Evolutionary conservation across 2,113 vertebrate species (phyloP), one percentile per base, ranked within the genome.

Genomic region (Ochotona curzoniae): DNA sequence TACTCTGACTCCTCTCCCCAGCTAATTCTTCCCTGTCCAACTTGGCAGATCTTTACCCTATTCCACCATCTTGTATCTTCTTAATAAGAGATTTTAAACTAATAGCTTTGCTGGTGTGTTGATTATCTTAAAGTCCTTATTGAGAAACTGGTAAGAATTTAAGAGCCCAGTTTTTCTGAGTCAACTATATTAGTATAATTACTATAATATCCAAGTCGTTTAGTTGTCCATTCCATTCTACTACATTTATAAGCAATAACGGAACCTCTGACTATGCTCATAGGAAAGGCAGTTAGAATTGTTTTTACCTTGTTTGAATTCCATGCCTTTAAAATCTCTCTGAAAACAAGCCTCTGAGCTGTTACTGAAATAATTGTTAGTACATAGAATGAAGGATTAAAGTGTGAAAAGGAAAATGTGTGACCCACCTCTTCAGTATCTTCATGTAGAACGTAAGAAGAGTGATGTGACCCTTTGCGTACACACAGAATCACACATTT

Each of bases 71-170:
- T 44, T 44, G 38, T 44, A 44, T 44, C 38, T 44, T 44, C 38
- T 32, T 70, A 94, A 28, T 94, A 70, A 94, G 28, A 95, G 14
- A 67, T 93, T 73, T 89, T 30, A 83, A 63, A 74, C 73, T 83
- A 82, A 69, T 86, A 47, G 35, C 8, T 47, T 83, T 84, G 69
- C 76, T 66, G 17, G n/a, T 84, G 5, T 78, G 13, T 84, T 60
- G n/a, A 76, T 83, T 63, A 85, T 75, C 49, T n/a, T 93, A 54
- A 73, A 93, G 63, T 44, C 38, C 38, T 18, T 64, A 75, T 20
- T 87, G 63, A 91, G 32, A 83, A 71, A 57, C 74, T 83, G 57
- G 30, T 82, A 86, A 84, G 32, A 8, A 87, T 79, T 94, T 89
- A 69, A 83, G 51, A 64, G 75, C 86, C 90, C 21, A 30, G 51